phyloP scores from a whole-genome alignment of 2,797 vertebrate species.

The Lerista edwardsae region DNA sequence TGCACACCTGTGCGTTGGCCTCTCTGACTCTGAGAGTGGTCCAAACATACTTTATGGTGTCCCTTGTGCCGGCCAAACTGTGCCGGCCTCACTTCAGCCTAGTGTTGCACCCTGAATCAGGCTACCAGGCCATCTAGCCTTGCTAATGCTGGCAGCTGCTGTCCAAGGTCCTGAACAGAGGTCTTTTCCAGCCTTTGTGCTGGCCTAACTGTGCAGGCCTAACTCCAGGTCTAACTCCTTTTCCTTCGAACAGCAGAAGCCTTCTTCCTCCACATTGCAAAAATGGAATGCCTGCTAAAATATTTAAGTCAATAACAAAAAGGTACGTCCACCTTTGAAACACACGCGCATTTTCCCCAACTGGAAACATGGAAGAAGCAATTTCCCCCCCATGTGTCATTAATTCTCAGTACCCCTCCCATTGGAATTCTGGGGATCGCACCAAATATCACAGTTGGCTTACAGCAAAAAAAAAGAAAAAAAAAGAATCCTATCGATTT shows the following conservation, averaged over 20 bases:
- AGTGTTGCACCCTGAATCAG: too few relatives aligned
- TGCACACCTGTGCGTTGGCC: too few relatives aligned
- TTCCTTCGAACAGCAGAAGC: background rate
- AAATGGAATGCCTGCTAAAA: background rate
- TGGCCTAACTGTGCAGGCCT: too few relatives aligned
- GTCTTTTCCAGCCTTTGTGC: too few relatives aligned
- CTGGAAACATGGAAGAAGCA: background rate
- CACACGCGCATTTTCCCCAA: background rate
- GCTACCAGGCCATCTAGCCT: too few relatives aligned
- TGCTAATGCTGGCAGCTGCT: too few relatives aligned
- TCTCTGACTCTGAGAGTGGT: too few relatives aligned
- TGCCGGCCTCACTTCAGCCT: too few relatives aligned
- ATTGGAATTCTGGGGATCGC: slow-evolving; percentile 34
- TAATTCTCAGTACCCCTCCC: slow-evolving; percentile 2
- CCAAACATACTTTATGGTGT: too few relatives aligned
- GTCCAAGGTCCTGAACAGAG: too few relatives aligned
- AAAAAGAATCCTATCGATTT: slow-evolving; percentile 11
- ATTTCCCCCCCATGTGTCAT: background rate
- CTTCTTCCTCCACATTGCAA: background rate
- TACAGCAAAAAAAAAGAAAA: slow-evolving; percentile 7
- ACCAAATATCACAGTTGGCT: slow-evolving; percentile 2
- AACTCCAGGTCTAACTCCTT: too few relatives aligned
- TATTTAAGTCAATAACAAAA: background rate
- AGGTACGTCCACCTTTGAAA: background rate
- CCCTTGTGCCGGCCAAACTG: too few relatives aligned